Evolutionary conservation across 2,888 invertebrate genomes (phyloP).

Genomic region (Myopa tessellatipennis): DNA sequence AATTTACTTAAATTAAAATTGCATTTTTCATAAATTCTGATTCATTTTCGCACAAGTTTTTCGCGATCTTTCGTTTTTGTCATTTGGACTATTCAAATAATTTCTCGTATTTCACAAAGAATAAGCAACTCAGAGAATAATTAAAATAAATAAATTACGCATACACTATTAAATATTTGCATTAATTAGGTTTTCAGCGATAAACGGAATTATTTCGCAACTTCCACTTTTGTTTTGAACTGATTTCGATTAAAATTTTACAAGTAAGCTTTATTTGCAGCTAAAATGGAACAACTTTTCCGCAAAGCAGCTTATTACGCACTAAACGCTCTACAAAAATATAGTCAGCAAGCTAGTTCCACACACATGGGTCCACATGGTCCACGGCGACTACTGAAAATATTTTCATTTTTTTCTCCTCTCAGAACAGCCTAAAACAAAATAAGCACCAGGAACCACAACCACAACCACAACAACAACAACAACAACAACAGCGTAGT

Average conservation of each 20-base stretch:
- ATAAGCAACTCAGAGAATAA: background rate
- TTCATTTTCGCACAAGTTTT: background rate
- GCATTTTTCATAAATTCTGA: no score
- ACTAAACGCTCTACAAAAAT: constrained; percentile 52
- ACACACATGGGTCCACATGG: no score
- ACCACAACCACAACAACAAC: no score
- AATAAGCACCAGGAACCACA: no score
- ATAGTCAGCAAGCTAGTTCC: background rate
- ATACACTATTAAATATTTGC: background rate
- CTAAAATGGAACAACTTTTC: constrained; percentile 41
- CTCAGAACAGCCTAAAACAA: background rate
- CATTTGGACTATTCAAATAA: background rate
- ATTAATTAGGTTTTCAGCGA: background rate
- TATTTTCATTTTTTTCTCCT: background rate
- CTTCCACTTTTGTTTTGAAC: background rate
- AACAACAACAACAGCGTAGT: no score
- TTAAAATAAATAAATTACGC: background rate
- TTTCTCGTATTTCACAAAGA: background rate
- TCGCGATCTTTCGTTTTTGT: background rate
- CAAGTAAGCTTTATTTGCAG: constrained; percentile 19
- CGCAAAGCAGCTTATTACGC: constrained; percentile 53
- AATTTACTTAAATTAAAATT: background rate
- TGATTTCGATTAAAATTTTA: background rate
- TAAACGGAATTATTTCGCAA: background rate
- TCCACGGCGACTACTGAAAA: background rate